These are phyloP conservation scores for Hemaris fuciformis DNA, from an alignment of 2,888 invertebrate species.

Conservation along the genomic window DNA sequence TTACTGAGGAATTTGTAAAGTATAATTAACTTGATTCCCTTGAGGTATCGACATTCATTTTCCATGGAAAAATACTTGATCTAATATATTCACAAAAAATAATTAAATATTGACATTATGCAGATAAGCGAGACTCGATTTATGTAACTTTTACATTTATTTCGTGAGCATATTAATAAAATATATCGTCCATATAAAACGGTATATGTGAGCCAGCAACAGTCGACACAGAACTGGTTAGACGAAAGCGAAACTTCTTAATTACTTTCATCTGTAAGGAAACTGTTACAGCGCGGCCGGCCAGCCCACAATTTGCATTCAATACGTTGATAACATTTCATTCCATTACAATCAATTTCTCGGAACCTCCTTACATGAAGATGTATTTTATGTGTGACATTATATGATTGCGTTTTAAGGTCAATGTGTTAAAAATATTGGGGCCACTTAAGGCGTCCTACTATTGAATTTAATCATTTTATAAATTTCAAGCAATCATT, in stretches of 20 bases:
- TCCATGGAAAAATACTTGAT: neutral
- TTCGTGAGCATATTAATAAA: neutral
- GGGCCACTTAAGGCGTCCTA: neutral
- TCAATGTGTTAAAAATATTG: neutral
- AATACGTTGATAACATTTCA: conserved; percentile 13
- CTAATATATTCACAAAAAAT: neutral
- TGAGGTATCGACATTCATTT: neutral
- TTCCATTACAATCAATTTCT: conserved; percentile 1
- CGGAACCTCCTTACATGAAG: neutral
- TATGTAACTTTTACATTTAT: neutral
- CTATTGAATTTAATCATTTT: neutral
- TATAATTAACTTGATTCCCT: neutral
- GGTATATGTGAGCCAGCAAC: neutral
- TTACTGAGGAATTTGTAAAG: neutral
- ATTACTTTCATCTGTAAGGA: conserved; percentile 66
- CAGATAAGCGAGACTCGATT: neutral
- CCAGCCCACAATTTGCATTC: conserved; percentile 30
- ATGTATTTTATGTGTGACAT: neutral
- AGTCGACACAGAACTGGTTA: conserved; percentile 47
- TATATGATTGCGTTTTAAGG: neutral
- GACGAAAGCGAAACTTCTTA: conserved; percentile 67
- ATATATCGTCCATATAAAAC: neutral
- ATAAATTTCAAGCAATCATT: neutral
- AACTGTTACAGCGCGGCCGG: conserved; percentile 45
- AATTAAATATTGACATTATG: no score